A percentile compares a stretch with the other conserved stretches of the same genome.
These are phyloP conservation scores for Branchellion lobata DNA, from an alignment of 2,888 invertebrate species.

Conservation along the genomic window DNA sequence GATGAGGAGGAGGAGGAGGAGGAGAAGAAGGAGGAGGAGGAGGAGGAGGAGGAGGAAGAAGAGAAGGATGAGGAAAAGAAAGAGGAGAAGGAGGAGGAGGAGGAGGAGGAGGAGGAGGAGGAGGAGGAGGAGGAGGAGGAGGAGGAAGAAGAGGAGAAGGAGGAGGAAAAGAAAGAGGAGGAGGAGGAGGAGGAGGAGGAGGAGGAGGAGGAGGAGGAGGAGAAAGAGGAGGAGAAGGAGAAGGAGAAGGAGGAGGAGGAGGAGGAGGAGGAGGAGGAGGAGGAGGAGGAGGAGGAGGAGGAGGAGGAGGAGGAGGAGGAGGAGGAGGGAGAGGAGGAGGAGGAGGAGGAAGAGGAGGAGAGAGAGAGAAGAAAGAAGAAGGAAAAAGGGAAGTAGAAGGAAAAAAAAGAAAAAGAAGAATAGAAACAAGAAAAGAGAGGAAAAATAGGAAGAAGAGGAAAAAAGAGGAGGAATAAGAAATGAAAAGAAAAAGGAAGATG, in stretches of 20 bases:
- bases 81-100: not conserved
- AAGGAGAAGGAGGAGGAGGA: constrained; percentile 5
- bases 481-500: too few relatives aligned
- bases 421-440: too few relatives aligned
- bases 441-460: too few relatives aligned
- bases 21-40: constrained; percentile 23
- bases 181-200: constrained; percentile 24
- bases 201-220: not conserved
- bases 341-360: too few relatives aligned
- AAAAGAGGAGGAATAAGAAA: too few relatives aligned
- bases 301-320: constrained; percentile 28
- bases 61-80: not conserved
- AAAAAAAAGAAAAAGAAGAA: not conserved
- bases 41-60: not conserved
- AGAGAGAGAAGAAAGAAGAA: not conserved
- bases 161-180: not conserved
- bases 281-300: constrained; percentile 42
- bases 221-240: constrained; percentile 1
- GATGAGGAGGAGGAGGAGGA: too few relatives aligned
- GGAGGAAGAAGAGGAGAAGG: constrained; percentile 4
- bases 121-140: constrained; percentile 24
- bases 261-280: not conserved
- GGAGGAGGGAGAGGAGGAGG: constrained; percentile 14
- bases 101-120: constrained; percentile 16
- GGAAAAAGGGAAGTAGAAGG: not conserved